Percentiles rank a stretch among this genome's conserved stretches.
phyloP scores from a whole-genome alignment of 2,888 invertebrate species.

The Dorcus hopei region DNA sequence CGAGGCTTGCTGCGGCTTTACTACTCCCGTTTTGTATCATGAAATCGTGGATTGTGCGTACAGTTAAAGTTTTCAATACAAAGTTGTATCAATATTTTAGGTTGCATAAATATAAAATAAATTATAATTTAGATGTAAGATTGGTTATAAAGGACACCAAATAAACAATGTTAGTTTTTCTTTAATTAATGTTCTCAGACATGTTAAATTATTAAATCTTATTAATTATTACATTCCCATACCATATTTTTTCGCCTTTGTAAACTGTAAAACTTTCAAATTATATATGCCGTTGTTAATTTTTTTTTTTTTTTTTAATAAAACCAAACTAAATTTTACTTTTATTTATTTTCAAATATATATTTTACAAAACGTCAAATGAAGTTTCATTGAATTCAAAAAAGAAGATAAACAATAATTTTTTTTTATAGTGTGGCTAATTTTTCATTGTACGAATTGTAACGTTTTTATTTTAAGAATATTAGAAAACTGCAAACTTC shows the following conservation, averaged over 20 bases:
- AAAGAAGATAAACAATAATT: too few species aligned
- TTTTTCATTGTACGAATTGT: too few species aligned
- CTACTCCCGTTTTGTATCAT: slow-evolving; percentile 5
- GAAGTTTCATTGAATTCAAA: too few species aligned
- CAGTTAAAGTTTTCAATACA: not conserved
- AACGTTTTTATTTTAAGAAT: too few species aligned
- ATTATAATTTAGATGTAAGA: slow-evolving; percentile 21
- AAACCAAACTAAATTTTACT: slow-evolving; percentile 2
- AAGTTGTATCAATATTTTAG: slow-evolving; percentile 17
- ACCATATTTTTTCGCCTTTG: slow-evolving; percentile 3
- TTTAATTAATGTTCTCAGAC: slow-evolving; percentile 9
- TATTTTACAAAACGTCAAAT: too few species aligned
- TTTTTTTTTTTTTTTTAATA: slow-evolving; percentile 10
- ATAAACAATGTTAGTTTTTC: slow-evolving; percentile 19
- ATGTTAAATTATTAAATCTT: slow-evolving; percentile 5
- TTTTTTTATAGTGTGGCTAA: too few species aligned
- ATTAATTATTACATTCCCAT: slow-evolving; percentile 4
- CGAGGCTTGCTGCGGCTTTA: slow-evolving; percentile 8
- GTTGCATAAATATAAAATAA: slow-evolving; percentile 13
- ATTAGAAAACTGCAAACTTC: too few species aligned
- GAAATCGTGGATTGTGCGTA: slow-evolving; percentile 10
- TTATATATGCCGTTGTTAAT: slow-evolving; percentile 11
- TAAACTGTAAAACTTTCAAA: slow-evolving; percentile 8
- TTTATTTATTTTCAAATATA: too few species aligned
- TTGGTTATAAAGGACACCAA: slow-evolving; percentile 16